Conservation (phyloP, 2,113 vertebrate genomes). For the Lepisosteus oculatus region DNA sequence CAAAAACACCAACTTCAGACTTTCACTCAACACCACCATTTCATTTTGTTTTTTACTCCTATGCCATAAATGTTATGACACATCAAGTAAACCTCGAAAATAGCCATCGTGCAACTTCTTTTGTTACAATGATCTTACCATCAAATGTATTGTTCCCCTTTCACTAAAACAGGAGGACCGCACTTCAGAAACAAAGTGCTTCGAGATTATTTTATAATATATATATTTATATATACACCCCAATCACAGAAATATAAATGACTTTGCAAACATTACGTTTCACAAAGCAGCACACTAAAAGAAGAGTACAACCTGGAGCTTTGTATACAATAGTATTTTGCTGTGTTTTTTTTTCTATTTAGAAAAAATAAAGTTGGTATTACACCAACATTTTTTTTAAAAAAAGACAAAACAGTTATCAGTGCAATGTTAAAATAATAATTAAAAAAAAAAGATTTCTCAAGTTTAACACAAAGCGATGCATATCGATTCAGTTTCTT, state of each 20-base stretch:
- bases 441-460: constrained; percentile 62
- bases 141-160: constrained; percentile 75
- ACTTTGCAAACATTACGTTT: constrained; percentile 64
- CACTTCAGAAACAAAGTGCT: constrained; percentile 69
- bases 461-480: constrained; percentile 75
- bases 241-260: constrained; percentile 64
- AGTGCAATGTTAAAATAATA: constrained; percentile 83
- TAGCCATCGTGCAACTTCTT: constrained; percentile 73
- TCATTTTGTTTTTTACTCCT: constrained; percentile 58
- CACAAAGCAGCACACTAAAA: constrained; percentile 66
- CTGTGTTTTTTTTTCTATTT: constrained; percentile 69
- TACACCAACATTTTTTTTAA: constrained; percentile 55
- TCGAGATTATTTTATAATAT: constrained; percentile 55
- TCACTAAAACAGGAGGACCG: constrained; percentile 62
- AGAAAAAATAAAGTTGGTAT: constrained; percentile 66
- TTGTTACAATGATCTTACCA: constrained; percentile 73
- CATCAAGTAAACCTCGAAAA: constrained; percentile 68
- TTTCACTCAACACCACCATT: constrained; percentile 65
- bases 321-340: constrained; percentile 67
- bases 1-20: constrained; percentile 51
- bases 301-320: constrained; percentile 70
- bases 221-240: constrained; percentile 64
- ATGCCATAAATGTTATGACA: constrained; percentile 99
- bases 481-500: constrained; percentile 53
- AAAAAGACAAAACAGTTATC: constrained; percentile 70